Conservation (phyloP, 2,888 invertebrate genomes). For the Eremobia ochroleuca region DNA sequence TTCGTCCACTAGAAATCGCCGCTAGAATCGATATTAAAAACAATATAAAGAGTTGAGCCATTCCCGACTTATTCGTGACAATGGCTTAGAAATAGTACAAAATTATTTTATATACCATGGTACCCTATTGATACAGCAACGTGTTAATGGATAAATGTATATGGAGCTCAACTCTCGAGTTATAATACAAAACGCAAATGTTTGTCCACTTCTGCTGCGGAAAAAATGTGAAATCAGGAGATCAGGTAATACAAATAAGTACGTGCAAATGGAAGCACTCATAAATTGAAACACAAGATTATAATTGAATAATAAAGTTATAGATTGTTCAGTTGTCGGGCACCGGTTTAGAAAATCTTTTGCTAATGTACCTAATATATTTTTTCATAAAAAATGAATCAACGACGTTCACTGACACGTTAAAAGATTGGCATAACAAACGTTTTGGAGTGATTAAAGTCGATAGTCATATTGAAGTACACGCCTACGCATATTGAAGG, state of each 20-base stretch:
- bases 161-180: conserved; percentile 40
- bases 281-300: conserved; percentile 9
- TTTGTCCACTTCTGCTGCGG: conserved; percentile 39
- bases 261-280: conserved; percentile 8
- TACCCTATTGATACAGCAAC: conserved; percentile 35
- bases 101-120: conserved; percentile 64
- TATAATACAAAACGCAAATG: conserved; percentile 49
- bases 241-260: conserved; percentile 1
- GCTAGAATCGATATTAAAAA: conserved; percentile 71
- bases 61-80: conserved; percentile 64
- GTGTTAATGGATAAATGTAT: conserved; percentile 55
- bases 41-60: conserved; percentile 75
- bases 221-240: conserved; percentile 38
- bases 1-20: conserved; percentile 64
- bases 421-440: conserved; percentile 35
- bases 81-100: conserved; percentile 53
- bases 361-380: neutral
- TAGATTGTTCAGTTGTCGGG: neutral
- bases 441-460: conserved; percentile 36
- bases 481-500: neutral
- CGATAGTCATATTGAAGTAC: conserved; percentile 6
- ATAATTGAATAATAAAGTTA: neutral
- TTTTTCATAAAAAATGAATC: neutral
- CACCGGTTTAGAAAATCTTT: neutral
- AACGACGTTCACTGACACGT: conserved; percentile 3